Evolutionary conservation across 2,113 vertebrate species (phyloP).

Genomic region (Charina bottae): DNA sequence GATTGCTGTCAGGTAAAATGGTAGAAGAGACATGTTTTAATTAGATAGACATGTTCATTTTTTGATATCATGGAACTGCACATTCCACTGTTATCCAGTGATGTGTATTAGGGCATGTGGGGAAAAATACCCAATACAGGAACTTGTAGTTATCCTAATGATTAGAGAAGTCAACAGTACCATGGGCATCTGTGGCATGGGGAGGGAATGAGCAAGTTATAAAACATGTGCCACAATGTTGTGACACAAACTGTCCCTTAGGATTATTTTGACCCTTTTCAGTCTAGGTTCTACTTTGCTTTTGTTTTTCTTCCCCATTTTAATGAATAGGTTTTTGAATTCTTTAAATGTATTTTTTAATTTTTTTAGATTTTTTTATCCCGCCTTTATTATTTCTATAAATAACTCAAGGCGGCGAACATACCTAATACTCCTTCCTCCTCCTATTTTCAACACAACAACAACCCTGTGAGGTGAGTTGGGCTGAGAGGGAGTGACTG

Average conservation of each 20-base stretch:
- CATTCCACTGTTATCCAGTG: background rate
- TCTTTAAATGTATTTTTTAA: background rate
- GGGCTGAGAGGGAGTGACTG: too few species aligned
- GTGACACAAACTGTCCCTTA: too few species aligned
- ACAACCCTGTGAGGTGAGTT: too few species aligned
- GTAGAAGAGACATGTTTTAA: background rate
- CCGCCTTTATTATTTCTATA: too few species aligned
- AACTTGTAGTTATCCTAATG: background rate
- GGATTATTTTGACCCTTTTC: too few species aligned
- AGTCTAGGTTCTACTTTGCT: background rate
- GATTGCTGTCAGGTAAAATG: background rate
- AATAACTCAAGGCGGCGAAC: too few species aligned
- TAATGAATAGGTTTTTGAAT: background rate
- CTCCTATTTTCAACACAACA: too few species aligned
- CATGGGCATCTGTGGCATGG: too few species aligned
- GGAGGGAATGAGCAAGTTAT: too few species aligned
- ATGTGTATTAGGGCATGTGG: background rate
- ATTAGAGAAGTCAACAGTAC: too few species aligned
- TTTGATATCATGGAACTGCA: background rate
- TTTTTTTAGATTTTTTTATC: background rate
- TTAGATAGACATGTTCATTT: background rate
- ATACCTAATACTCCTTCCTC: too few species aligned
- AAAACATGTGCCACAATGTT: too few species aligned
- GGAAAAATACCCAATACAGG: background rate
- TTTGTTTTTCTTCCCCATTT: background rate